Base-by-base conservation (phyloP, 2,113 vertebrate genomes). In the Mystacornis crossleyi region DNA sequence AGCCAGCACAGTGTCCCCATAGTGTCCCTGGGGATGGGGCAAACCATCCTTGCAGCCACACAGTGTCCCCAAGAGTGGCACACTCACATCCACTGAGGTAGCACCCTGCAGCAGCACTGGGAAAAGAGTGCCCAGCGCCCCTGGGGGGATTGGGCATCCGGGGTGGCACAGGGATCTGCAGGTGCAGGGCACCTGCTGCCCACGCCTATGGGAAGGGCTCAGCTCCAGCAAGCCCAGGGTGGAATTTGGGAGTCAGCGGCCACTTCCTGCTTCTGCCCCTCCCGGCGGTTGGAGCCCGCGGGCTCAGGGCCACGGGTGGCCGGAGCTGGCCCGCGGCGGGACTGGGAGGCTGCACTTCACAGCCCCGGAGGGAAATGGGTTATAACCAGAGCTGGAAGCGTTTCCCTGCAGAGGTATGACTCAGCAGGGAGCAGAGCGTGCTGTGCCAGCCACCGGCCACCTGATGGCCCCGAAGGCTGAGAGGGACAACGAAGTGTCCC, bases 381-480 rank as follows among this genome's bases (percentile, higher is more conserved):
- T 91, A 54, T 84, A 78, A 91, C 50, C 75, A 62, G 83, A 78
- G 83, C 64, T 90, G 89, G 93, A 81, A 92, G 80, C 16, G 2
- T 73, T 95, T 96, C 93, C 81, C 91, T 60, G 77, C 65, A 79
- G 65, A 89, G 89, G 51, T 7, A 6, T 89, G 95, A 94, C 86
- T 96, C 93, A 86, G 93, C 69, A 88, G 89, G 86, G 83, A 95
- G 62, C n/a, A 1, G 48, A 79, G 78, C 17, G 0, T 96, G 96
- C 94, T 95, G 95, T 96, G 95, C 94, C 92, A 81, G 92, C 71
- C 94, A 80, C 73, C 3, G 74, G 96, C 95, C 96, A 93, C 96
- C 96, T 96, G 96, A 97, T 97, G 96, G 93, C 95, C 95, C 69
- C 8, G 94, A 95, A 94, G 93, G 77, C 77, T 92, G 93, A 81